Conservation (phyloP, 2,797 vertebrate species). For the Iguana delicatissima region DNA sequence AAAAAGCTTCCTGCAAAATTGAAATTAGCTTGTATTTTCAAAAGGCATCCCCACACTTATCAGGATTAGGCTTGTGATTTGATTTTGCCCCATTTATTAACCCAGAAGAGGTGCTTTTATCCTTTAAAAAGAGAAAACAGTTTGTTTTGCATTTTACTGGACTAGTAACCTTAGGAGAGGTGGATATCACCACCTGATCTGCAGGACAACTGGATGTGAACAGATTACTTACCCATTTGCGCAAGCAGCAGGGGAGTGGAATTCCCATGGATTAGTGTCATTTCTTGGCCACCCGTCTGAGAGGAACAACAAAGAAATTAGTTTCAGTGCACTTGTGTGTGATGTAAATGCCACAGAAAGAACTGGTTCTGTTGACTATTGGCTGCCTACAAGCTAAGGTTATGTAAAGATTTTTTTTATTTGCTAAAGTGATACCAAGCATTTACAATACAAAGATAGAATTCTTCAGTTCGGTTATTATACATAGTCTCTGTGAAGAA, state of each 20-base stretch:
- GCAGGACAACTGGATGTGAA: not conserved
- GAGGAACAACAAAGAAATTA: not conserved
- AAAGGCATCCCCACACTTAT: not conserved
- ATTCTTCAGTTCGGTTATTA: not conserved
- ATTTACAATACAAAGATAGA: not conserved
- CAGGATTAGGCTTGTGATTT: not conserved
- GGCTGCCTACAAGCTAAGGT: not conserved
- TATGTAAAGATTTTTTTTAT: not conserved
- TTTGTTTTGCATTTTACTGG: not conserved
- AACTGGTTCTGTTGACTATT: not conserved
- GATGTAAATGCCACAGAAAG: not conserved
- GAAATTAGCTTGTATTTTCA: not conserved
- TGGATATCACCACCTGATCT: not conserved
- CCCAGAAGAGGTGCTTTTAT: not conserved
- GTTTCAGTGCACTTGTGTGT: not conserved
- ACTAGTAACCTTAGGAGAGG: not conserved
- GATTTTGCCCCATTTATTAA: not conserved
- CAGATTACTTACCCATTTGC: not conserved
- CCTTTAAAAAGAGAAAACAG: not conserved
- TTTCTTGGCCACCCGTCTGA: not conserved
- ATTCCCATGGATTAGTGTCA: not conserved
- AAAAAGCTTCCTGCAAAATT: not conserved
- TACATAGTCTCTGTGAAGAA: not conserved
- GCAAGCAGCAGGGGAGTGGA: not conserved
- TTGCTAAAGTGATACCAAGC: not conserved